These are phyloP conservation scores for Dryobota labecula DNA, from an alignment of 2,888 invertebrate genomes.

Conservation along the genomic window DNA sequence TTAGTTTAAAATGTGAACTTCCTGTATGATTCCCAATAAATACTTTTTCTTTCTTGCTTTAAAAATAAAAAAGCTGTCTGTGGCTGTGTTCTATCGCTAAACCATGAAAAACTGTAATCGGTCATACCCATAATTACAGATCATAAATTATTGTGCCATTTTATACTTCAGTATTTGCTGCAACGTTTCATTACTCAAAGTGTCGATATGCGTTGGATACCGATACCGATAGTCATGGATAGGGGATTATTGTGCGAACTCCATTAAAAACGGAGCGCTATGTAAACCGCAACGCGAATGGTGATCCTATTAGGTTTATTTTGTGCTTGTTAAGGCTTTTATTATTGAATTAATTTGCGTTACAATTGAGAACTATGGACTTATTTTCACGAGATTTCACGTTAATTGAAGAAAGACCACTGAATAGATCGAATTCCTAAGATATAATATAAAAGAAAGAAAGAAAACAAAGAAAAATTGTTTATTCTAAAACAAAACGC, in stretches of 20 bases:
- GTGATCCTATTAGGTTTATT: slow-evolving; percentile 65
- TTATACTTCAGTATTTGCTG: slow-evolving; percentile 2
- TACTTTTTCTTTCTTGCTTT: too few relatives aligned
- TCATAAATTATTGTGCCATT: slow-evolving; percentile 7
- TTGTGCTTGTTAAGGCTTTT: slow-evolving; percentile 43
- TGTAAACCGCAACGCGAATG: slow-evolving; percentile 58
- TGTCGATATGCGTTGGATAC: slow-evolving; percentile 3
- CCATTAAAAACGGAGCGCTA: slow-evolving; percentile 65
- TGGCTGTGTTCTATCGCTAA: too few relatives aligned
- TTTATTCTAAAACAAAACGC: too few relatives aligned
- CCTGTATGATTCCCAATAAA: too few relatives aligned
- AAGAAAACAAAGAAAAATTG: too few relatives aligned
- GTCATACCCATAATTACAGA: neutral
- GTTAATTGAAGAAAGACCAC: neutral
- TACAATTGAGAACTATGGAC: neutral
- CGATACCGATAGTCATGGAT: slow-evolving; percentile 23
- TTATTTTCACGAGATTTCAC: neutral
- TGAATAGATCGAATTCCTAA: neutral
- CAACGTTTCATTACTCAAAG: slow-evolving; percentile 43
- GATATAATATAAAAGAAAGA: too few relatives aligned
- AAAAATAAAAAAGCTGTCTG: too few relatives aligned
- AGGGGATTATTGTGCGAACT: slow-evolving; percentile 54
- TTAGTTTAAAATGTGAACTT: too few relatives aligned
- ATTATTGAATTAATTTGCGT: neutral
- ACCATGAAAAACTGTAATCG: neutral